These are phyloP conservation scores for Acanthurus lineatus DNA, from an alignment of 2,797 vertebrate genomes.

Conservation along the genomic window DNA sequence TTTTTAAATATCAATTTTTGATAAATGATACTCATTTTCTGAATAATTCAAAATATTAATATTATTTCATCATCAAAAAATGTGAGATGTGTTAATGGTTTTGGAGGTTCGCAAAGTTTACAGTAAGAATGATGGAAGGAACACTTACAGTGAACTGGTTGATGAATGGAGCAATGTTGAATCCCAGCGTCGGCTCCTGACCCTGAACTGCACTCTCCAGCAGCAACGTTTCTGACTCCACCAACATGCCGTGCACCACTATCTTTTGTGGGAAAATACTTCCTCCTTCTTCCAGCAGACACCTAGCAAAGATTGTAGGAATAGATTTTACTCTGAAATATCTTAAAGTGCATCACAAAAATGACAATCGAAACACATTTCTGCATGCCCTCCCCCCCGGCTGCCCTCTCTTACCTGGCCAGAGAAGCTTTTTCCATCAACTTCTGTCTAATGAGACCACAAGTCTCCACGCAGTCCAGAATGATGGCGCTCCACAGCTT, in stretches of 20 bases:
- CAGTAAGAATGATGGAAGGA: background rate
- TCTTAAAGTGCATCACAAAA: background rate
- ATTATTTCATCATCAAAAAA: no score
- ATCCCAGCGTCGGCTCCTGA: constrained; percentile 92
- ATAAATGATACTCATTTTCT: no score
- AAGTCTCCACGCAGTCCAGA: constrained; percentile 95
- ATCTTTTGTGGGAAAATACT: constrained; percentile 93
- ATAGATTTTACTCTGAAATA: background rate
- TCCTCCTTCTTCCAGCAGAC: constrained; percentile 93
- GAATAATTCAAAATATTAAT: no score
- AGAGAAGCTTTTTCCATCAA: constrained; percentile 97
- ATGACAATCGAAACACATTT: background rate
- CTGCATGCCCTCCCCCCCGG: background rate
- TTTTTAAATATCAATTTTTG: background rate
- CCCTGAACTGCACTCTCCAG: constrained; percentile 96
- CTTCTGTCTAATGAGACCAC: constrained; percentile 95
- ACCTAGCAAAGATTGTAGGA: constrained; percentile 78
- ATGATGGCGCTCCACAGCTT: constrained; percentile 97
- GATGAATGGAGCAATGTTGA: constrained; percentile 96
- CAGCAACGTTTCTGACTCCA: constrained; percentile 92
- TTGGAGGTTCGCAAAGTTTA: background rate
- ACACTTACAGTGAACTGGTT: constrained; percentile 95
- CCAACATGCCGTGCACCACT: constrained; percentile 92
- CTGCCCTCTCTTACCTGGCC: constrained; percentile 86
- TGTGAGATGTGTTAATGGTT: no score